These are phyloP conservation scores for Trematomus bernacchii DNA, from an alignment of 2,797 vertebrate species.

Conservation along the genomic window DNA sequence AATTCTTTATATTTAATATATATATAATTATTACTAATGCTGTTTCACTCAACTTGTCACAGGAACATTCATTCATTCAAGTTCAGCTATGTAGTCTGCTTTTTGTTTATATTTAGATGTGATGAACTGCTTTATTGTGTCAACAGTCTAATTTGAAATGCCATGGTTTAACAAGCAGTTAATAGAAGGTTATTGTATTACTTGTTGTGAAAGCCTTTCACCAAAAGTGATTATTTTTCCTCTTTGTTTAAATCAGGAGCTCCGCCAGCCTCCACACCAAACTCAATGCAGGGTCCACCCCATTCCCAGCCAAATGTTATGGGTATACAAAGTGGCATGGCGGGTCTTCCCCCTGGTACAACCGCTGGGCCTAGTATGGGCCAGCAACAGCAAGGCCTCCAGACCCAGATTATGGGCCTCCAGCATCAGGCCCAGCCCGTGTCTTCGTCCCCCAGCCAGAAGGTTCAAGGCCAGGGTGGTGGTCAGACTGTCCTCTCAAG, in stretches of 20 bases:
- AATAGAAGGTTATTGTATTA: not conserved
- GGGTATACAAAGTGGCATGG: conserved; percentile 93
- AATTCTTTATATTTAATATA: not conserved
- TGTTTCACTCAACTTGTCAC: not conserved
- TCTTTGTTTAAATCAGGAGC: conserved; percentile 84
- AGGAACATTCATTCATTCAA: not conserved
- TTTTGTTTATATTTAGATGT: not conserved
- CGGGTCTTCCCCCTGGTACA: conserved; percentile 87
- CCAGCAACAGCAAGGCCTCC: conserved; percentile 92
- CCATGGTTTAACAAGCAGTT: not conserved
- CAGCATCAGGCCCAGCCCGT: conserved; percentile 98
- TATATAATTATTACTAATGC: not conserved
- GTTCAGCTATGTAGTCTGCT: not conserved
- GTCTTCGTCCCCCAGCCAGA: conserved; percentile 94
- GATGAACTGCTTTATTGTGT: not conserved
- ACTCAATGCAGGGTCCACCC: conserved; percentile 91
- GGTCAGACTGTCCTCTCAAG: conserved; percentile 96
- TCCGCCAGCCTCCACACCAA: conserved; percentile 90
- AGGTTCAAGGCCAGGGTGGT: conserved; percentile 94
- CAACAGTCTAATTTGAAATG: not conserved
- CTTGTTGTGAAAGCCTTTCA: conserved; percentile 1
- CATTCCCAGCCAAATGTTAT: conserved; percentile 92
- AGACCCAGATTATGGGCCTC: conserved; percentile 96
- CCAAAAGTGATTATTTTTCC: not conserved
- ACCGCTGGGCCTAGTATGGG: conserved; percentile 89